Evolutionary conservation across 2,797 vertebrate genomes (phyloP), one percentile per base, ranked within the genome.

Genomic region (Sebastolobus alascanus): DNA sequence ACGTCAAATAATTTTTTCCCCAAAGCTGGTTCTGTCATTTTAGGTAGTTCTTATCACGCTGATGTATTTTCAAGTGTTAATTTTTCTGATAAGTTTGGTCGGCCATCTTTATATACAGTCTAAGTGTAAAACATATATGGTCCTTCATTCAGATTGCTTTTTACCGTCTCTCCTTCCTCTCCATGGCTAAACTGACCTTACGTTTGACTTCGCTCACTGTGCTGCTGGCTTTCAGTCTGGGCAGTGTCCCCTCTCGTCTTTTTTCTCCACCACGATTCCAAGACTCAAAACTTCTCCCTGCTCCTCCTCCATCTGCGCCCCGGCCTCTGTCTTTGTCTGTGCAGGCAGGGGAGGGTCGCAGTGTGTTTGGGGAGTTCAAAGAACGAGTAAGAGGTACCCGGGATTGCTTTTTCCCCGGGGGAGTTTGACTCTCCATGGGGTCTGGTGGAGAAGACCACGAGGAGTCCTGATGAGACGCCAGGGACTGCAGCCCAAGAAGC

Each of bases 401-500:
- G 69, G 31, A 50, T 52, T 59, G 63, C 33, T 65, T 77, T 43
- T 13, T 70, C 38, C 40, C 66, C 1, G 27, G 33, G 33, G 61
- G 8, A 0, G 63, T 11, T n/a, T 13, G 82, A 75, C 55, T 37
- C 20, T 84, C 83, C 20, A 40, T 59, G 3, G 84, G 73, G 14
- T 87, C 66, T 2, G 83, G 63, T 2, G 85, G 61, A 16, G 88
- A 69, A 61, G 89, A 87, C 68, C 87, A 74, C 38, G 37, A 50
- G 66, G 86, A 71, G 66, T 61, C 82, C 22, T 20, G 89, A 77
- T 80, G 80, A 73, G 77, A 80, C 18, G 22, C 58, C 1, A 22
- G 35, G 56, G 73, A 77, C 75, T 80, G 92, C 10, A 95, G 92
- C 70, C 92, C 87, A 82, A 94, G 87, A 20, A 98, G 95, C 93